Evolutionary conservation across 1,140 invertebrate species (phyloP).

Genomic region (Popillia japonica): DNA sequence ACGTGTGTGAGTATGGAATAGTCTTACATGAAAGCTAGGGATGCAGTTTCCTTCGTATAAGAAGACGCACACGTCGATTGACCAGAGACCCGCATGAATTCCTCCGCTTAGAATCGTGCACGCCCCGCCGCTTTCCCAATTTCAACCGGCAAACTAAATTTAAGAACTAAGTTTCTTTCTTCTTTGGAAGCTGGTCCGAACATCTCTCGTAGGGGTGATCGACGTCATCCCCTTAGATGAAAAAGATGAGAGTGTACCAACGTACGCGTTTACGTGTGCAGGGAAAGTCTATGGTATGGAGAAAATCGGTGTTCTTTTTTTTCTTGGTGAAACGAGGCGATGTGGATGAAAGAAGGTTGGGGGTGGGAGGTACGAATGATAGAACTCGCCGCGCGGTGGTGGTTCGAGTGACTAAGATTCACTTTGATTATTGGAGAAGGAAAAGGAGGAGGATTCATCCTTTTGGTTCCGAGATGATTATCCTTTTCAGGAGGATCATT

Average conservation of each 20-base stretch:
- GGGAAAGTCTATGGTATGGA: neutral
- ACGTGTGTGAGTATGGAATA: too few relatives aligned
- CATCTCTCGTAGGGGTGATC: conserved; percentile 29
- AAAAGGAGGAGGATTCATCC: neutral
- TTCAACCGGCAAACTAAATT: conserved; percentile 53
- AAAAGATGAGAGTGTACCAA: conserved; percentile 49
- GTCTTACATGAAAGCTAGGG: neutral
- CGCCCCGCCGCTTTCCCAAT: conserved; percentile 50
- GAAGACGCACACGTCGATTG: conserved; percentile 37
- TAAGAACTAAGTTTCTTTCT: conserved; percentile 52
- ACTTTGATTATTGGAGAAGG: conserved; percentile 29
- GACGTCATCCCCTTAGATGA: conserved; percentile 40
- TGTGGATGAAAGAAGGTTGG: neutral
- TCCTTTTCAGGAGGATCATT: conserved; percentile 33
- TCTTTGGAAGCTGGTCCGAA: neutral
- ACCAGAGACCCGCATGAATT: conserved; percentile 48
- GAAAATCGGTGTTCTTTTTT: neutral
- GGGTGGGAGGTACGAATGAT: neutral
- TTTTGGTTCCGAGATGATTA: conserved; percentile 12
- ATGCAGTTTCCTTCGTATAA: neutral
- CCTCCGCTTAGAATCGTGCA: conserved; percentile 42
- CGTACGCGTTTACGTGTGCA: neutral
- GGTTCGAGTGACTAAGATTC: conserved; percentile 20
- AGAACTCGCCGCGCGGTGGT: neutral
- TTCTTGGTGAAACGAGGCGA: too few relatives aligned